Conservation (phyloP, 2,888 invertebrate genomes). For the Blastobasis adustella region DNA sequence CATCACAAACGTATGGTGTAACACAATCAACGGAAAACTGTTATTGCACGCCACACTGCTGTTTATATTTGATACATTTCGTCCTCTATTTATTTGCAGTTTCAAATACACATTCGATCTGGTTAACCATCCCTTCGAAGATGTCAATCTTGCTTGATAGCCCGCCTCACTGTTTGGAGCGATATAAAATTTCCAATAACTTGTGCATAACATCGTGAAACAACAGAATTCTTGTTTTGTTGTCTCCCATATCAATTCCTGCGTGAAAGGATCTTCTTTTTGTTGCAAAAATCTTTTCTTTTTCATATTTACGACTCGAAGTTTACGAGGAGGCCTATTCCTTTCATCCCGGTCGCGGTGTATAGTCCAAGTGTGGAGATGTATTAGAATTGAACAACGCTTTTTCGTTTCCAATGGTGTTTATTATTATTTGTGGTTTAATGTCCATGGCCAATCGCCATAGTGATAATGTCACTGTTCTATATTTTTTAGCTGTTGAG, state of each 20-base stretch:
- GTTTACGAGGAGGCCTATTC: conserved; percentile 58
- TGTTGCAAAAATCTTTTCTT: conserved; percentile 45
- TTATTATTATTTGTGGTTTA: background rate
- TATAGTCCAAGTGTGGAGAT: conserved; percentile 13
- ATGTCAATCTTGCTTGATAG: background rate
- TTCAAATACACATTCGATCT: no score
- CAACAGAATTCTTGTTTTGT: conserved; percentile 22
- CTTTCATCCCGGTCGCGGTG: conserved; percentile 39
- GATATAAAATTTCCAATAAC: conserved; percentile 1
- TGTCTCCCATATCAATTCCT: conserved; percentile 30
- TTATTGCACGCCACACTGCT: no score
- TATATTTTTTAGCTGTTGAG: background rate
- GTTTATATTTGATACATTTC: no score
- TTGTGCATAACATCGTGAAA: background rate
- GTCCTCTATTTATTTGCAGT: no score
- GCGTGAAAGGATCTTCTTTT: conserved; percentile 35
- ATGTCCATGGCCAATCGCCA: no score
- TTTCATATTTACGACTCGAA: conserved; percentile 59
- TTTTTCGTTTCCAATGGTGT: background rate
- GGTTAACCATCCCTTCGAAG: background rate
- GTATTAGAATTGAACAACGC: conserved; percentile 6
- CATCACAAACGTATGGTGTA: no score
- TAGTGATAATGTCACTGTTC: background rate
- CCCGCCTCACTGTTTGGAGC: background rate
- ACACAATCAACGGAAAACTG: no score